Conservation (phyloP, 2,888 invertebrate species). For the Oithona nana region DNA sequence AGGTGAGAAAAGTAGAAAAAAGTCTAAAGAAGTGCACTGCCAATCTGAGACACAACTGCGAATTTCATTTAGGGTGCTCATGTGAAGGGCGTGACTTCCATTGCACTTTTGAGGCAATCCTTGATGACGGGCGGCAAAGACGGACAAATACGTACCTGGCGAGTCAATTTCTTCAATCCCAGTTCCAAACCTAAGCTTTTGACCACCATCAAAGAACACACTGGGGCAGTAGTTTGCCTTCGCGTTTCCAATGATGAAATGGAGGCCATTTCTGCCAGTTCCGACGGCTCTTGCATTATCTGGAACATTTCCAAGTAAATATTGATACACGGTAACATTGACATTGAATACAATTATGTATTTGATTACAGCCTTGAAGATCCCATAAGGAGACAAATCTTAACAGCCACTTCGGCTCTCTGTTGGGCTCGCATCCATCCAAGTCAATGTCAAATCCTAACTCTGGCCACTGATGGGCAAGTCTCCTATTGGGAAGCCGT, state of each 20-base stretch:
- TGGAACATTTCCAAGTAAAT: background rate
- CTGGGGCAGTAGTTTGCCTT: background rate
- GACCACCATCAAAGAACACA: background rate
- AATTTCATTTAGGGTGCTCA: background rate
- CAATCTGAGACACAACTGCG: too few relatives aligned
- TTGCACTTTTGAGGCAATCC: background rate
- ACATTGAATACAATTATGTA: background rate
- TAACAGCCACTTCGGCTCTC: background rate
- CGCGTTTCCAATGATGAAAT: background rate
- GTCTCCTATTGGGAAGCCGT: background rate
- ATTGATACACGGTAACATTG: background rate
- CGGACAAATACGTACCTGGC: background rate
- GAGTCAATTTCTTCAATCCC: background rate
- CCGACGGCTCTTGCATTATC: background rate
- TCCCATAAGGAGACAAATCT: background rate
- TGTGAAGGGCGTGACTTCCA: background rate
- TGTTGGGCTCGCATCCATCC: background rate
- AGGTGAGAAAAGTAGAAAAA: too few relatives aligned
- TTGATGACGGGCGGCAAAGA: background rate
- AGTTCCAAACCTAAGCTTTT: background rate
- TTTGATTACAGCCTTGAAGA: background rate
- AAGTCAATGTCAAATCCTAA: background rate
- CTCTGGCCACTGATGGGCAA: background rate
- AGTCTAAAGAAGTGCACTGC: too few relatives aligned
- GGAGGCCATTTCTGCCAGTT: background rate